A percentile compares a stretch with the other conserved stretches of the same genome.
Conservation (phyloP, 1,140 invertebrate genomes). For the Cherax destructor region DNA sequence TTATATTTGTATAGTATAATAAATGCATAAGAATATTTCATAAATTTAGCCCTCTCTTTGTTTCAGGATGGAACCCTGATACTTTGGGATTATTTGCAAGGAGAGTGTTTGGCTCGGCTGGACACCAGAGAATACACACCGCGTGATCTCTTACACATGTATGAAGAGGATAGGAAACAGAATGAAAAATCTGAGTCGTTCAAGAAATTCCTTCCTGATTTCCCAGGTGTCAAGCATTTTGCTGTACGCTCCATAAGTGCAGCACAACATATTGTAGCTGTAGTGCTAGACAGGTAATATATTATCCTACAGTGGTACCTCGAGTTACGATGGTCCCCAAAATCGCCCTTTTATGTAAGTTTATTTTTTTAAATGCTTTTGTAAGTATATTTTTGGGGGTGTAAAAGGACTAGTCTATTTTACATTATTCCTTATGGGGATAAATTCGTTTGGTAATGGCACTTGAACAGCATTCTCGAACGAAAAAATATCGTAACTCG, state of each 20-base stretch:
- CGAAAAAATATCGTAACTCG: too few relatives aligned
- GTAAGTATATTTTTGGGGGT: too few relatives aligned
- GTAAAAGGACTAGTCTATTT: too few relatives aligned
- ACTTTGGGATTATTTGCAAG: slow-evolving; percentile 63
- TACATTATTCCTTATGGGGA: too few relatives aligned
- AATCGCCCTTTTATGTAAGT: too few relatives aligned
- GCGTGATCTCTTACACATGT: not conserved
- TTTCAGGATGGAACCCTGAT: slow-evolving; percentile 72
- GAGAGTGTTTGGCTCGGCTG: slow-evolving; percentile 9
- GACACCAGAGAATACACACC: slow-evolving; percentile 7
- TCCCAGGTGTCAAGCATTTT: slow-evolving; percentile 8
- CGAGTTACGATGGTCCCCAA: too few relatives aligned
- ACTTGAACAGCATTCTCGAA: too few relatives aligned
- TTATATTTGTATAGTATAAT: too few relatives aligned
- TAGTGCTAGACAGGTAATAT: slow-evolving; percentile 1
- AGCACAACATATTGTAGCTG: not conserved
- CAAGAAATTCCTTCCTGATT: slow-evolving; percentile 6
- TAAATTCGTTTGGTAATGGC: too few relatives aligned
- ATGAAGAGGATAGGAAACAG: not conserved
- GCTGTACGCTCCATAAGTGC: not conserved
- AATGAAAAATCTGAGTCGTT: not conserved
- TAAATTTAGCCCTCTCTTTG: not conserved
- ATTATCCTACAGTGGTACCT: too few relatives aligned
- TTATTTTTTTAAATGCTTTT: too few relatives aligned
- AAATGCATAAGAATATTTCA: too few relatives aligned